Evolutionary conservation across 2,888 invertebrate species (phyloP).

Genomic region (Campaea margaritaria): DNA sequence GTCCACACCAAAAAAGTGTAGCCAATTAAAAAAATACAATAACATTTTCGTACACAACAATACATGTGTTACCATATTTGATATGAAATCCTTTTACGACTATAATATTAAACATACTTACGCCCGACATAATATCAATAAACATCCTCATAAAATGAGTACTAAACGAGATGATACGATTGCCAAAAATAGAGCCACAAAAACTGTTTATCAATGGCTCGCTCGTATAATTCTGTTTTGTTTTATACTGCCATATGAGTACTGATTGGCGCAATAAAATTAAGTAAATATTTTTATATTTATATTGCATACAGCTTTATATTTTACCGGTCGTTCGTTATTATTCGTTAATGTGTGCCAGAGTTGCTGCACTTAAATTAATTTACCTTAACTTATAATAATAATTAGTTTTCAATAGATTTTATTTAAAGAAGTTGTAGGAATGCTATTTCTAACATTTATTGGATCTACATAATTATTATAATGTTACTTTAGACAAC

Average conservation of each 20-base stretch:
- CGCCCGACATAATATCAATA: slow-evolving; percentile 2
- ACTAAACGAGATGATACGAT: slow-evolving; percentile 15
- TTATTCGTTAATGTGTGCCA: neutral
- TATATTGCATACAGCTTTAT: slow-evolving; percentile 30
- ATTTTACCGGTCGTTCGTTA: slow-evolving; percentile 17
- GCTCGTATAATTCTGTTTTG: slow-evolving; percentile 29
- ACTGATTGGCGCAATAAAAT: slow-evolving; percentile 37
- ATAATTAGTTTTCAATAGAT: no score
- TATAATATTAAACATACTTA: slow-evolving; percentile 6
- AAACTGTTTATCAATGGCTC: slow-evolving; percentile 36
- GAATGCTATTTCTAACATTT: no score
- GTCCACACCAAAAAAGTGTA: neutral
- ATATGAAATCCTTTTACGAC: slow-evolving; percentile 14
- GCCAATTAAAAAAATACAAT: neutral
- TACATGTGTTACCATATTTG: neutral
- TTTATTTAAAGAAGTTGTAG: neutral
- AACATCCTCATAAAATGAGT: slow-evolving; percentile 9
- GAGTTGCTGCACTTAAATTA: slow-evolving; percentile 4
- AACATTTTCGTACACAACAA: neutral
- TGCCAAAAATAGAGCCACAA: slow-evolving; percentile 28
- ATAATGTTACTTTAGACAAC: neutral
- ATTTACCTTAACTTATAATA: no score
- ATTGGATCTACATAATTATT: no score
- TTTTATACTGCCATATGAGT: slow-evolving; percentile 30
- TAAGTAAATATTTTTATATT: slow-evolving; percentile 38